phyloP scores from a whole-genome alignment of 2,113 vertebrate genomes.

The Porphyrio hochstetteri region DNA sequence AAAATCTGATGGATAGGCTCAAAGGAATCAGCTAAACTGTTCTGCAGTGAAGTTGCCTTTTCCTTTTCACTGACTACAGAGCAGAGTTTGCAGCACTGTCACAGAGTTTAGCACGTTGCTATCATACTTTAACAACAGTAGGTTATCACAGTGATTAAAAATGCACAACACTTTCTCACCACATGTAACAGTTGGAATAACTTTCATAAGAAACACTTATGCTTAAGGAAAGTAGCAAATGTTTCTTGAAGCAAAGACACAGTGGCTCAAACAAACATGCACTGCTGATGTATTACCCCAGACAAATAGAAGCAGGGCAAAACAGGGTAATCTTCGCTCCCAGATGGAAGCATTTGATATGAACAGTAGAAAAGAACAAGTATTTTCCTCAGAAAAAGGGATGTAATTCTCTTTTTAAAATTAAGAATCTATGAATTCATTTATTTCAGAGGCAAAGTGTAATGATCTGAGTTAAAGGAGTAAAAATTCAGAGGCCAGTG shows the following conservation, averaged over 20 bases:
- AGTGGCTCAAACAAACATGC: not conserved
- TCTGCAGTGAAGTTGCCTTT: not conserved
- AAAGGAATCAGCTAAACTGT: not conserved
- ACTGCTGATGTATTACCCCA: not conserved
- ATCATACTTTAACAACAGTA: not conserved
- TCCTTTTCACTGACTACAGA: not conserved
- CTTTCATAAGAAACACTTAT: not conserved
- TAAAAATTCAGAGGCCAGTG: not conserved
- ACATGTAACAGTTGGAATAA: not conserved
- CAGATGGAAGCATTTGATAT: not conserved
- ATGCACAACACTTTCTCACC: not conserved
- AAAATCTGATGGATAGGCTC: not conserved
- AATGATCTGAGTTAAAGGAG: not conserved
- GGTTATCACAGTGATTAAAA: not conserved
- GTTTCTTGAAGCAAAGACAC: not conserved
- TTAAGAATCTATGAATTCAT: not conserved
- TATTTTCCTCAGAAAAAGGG: not conserved
- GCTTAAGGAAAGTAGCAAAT: not conserved
- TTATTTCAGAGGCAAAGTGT: not conserved
- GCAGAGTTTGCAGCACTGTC: not conserved
- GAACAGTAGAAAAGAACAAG: not conserved
- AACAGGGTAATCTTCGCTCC: not conserved
- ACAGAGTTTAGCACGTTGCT: not conserved
- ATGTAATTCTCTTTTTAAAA: not conserved
- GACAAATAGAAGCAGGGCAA: not conserved